Evolutionary conservation across 1,140 invertebrate species (phyloP).

Genomic region (Telenomus remus): DNA sequence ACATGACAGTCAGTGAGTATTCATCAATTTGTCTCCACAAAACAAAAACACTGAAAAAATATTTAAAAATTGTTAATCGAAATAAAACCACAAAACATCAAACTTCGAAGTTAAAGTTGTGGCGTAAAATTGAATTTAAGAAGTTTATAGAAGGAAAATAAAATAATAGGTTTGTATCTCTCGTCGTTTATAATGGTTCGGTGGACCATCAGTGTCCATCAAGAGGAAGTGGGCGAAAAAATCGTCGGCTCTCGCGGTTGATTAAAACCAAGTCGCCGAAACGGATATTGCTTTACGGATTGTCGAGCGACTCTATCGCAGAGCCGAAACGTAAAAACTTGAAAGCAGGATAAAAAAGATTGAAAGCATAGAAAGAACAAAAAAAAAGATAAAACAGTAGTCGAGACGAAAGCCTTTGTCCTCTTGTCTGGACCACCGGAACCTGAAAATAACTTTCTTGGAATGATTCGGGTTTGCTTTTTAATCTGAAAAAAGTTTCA

Average conservation of each 20-base stretch:
- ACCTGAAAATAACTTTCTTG: conserved; percentile 24
- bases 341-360: conserved; percentile 12
- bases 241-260: conserved; percentile 51
- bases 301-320: conserved; percentile 45
- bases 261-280: conserved; percentile 57
- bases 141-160: no score
- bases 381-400: conserved; percentile 20
- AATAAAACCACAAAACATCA: no score
- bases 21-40: conserved; percentile 9
- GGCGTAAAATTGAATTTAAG: no score
- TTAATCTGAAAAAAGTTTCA: neutral
- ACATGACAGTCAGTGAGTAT: conserved; percentile 94
- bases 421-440: conserved; percentile 43
- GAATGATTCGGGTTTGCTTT: conserved; percentile 2
- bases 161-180: no score
- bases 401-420: conserved; percentile 43
- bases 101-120: no score
- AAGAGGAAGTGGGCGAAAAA: conserved; percentile 45
- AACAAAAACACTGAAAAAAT: neutral
- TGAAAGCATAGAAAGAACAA: conserved; percentile 10
- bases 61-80: conserved; percentile 28
- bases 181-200: no score
- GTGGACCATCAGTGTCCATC: no score
- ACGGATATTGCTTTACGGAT: conserved; percentile 61
- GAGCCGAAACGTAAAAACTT: conserved; percentile 17